phyloP scores from a whole-genome alignment of 2,888 invertebrate species.

The Drepana falcataria region DNA sequence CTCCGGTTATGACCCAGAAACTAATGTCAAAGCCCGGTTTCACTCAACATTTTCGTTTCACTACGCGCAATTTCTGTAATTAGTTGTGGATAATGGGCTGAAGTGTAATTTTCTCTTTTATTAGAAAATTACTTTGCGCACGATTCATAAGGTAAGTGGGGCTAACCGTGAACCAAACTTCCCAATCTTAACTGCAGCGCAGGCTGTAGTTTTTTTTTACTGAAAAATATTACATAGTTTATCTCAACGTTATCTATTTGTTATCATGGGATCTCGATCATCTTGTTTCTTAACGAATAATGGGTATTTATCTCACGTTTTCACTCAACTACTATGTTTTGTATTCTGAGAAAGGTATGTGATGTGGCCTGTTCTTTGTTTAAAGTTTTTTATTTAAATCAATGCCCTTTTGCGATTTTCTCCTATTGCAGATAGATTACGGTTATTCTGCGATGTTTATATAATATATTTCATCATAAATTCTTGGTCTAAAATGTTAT shows the following conservation, averaged over 20 bases:
- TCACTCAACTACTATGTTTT: constrained; percentile 51
- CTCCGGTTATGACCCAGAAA: constrained; percentile 68
- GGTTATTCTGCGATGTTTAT: constrained; percentile 13
- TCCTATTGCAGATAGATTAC: constrained; percentile 6
- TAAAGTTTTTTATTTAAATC: neutral
- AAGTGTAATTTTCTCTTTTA: constrained; percentile 12
- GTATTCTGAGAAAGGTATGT: constrained; percentile 64
- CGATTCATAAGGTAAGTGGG: constrained; percentile 23
- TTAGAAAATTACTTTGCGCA: constrained; percentile 6
- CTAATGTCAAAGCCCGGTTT: constrained; percentile 74
- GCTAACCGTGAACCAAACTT: neutral
- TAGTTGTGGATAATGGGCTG: constrained; percentile 13
- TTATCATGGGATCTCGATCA: constrained; percentile 58
- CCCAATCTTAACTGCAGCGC: constrained; percentile 21
- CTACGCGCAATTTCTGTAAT: constrained; percentile 36
- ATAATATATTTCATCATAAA: constrained; percentile 25
- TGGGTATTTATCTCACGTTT: constrained; percentile 29
- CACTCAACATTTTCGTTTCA: constrained; percentile 48
- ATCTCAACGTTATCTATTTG: constrained; percentile 63
- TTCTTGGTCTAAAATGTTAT: constrained; percentile 13
- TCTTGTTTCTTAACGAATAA: constrained; percentile 39
- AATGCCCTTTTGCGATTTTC: neutral
- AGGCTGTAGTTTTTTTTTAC: constrained; percentile 16
- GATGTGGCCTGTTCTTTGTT: constrained; percentile 12
- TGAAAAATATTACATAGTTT: constrained; percentile 43